Base-by-base conservation (phyloP, 2,888 invertebrate species). In the Embidobia sp. region DNA sequence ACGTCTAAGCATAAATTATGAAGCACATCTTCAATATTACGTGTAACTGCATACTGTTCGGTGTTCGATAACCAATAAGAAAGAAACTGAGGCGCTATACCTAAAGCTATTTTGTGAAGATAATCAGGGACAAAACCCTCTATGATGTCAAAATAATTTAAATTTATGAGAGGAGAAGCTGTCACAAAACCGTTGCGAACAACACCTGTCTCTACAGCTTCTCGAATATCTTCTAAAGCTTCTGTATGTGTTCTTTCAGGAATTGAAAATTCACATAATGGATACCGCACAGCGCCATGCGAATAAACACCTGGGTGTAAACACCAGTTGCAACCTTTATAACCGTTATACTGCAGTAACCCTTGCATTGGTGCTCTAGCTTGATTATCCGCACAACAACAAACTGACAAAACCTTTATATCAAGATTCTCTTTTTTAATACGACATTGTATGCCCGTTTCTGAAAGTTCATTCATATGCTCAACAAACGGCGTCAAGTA, bases 401-500 rank as follows among this genome's bases (percentile, higher is more conserved):
- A 33, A 11, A 76, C 64, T 42, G 37, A 63, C 63, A 33, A 53
- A 48, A 40, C 66, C n/a, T 4, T 4, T n/a, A 77, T 31, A 19
- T 35, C 22, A 6, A 53, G 51, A 37, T 49, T 29, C 31, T 66
- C 59, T 22, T 59, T 18, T 5, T 27, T 19, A 26, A 18, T 13
- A 42, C 8, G 6, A 15, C 66, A 70, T 1, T 10, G 11, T 18
- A 66, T 13, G 3, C 76, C 69, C 7, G 3, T 5, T n/a, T 15
- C 15, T 29, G 59, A 19, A 7, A 66, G 18, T 22, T 46, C 15
- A 48, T 70, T 77, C 33, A 66, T 59, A 11, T 46, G 13, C 0
- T 64, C 48, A 0, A 72, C 70, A 53, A 70, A 77, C 8, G 66
- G 29, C 6, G 7, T 16, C 19, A 64, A 13, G 29, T 57, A 70